phyloP scores from a whole-genome alignment of 2,888 invertebrate species.

The Yponomeuta cagnagella region DNA sequence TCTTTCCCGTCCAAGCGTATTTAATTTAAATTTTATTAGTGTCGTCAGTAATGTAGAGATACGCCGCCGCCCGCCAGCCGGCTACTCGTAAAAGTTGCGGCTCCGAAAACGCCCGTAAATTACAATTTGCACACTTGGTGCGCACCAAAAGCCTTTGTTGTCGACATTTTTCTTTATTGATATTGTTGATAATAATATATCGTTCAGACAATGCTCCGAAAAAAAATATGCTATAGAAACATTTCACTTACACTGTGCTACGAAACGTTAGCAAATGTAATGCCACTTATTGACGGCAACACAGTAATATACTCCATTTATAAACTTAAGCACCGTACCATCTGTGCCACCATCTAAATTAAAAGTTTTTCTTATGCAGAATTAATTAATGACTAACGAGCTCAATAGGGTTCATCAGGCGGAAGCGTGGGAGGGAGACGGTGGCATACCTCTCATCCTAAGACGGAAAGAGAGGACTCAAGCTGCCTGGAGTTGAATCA shows the following conservation, averaged over 20 bases:
- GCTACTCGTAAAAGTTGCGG: neutral
- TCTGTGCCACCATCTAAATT: slow-evolving; percentile 70
- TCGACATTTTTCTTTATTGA: neutral
- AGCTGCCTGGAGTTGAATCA: slow-evolving; percentile 69
- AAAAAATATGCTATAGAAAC: too few relatives aligned
- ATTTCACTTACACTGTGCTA: too few relatives aligned
- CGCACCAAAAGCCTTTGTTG: neutral
- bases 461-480: slow-evolving; percentile 37
- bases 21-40: slow-evolving; percentile 7
- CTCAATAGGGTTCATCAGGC: slow-evolving; percentile 74
- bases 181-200: neutral
- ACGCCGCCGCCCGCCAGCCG: neutral
- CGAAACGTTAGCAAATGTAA: too few relatives aligned
- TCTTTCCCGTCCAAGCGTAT: neutral
- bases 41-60: slow-evolving; percentile 4
- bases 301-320: neutral
- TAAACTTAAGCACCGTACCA: slow-evolving; percentile 28
- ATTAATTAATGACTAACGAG: slow-evolving; percentile 76
- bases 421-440: slow-evolving; percentile 56
- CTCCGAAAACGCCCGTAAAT: slow-evolving; percentile 11
- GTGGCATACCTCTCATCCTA: slow-evolving; percentile 23
- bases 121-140: slow-evolving; percentile 9
- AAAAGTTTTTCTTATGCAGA: slow-evolving; percentile 75
- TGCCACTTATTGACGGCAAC: too few relatives aligned
- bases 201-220: neutral